These are phyloP conservation scores for Hirtodrosophila confusa DNA, from an alignment of 2,888 invertebrate species.

Conservation along the genomic window DNA sequence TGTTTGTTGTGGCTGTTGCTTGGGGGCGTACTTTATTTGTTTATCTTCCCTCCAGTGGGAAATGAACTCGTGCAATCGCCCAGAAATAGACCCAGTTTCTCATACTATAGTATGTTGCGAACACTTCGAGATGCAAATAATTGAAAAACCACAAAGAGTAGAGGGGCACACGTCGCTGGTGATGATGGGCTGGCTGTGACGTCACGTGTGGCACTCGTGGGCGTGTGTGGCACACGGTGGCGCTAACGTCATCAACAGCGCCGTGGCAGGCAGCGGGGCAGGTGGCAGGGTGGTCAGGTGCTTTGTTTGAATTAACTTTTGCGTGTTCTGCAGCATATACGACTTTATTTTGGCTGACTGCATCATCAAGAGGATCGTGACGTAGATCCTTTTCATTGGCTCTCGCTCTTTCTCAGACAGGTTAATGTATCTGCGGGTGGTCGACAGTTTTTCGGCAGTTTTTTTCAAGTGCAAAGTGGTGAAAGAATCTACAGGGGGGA, in stretches of 20 bases:
- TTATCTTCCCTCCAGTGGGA: slow-evolving; percentile 23
- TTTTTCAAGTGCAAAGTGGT: slow-evolving; percentile 52
- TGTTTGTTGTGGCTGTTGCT: slow-evolving; percentile 19
- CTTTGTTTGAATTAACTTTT: slow-evolving; percentile 10
- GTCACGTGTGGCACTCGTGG: slow-evolving; percentile 47
- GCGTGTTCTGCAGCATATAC: slow-evolving; percentile 13
- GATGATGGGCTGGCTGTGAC: slow-evolving; percentile 39
- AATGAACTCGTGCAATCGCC: slow-evolving; percentile 66
- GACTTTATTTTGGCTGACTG: slow-evolving; percentile 27
- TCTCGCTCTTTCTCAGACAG: background rate
- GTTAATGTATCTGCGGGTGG: slow-evolving; percentile 47
- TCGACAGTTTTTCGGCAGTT: slow-evolving; percentile 34
- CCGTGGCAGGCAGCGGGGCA: background rate
- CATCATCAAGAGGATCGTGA: slow-evolving; percentile 49
- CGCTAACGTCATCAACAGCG: slow-evolving; percentile 48
- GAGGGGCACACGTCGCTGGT: slow-evolving; percentile 39
- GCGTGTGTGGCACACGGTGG: slow-evolving; percentile 41
- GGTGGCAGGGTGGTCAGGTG: background rate
- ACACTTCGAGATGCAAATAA: slow-evolving; percentile 31
- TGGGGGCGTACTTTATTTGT: slow-evolving; percentile 26
- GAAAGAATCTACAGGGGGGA: slow-evolving; percentile 20
- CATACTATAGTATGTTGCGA: slow-evolving; percentile 18
- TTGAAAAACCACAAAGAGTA: slow-evolving; percentile 9
- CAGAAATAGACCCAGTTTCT: slow-evolving; percentile 57
- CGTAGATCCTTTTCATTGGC: slow-evolving; percentile 20